Evolutionary conservation across 2,888 invertebrate species (phyloP).

Genomic region (Eudasyphora cyanicolor): DNA sequence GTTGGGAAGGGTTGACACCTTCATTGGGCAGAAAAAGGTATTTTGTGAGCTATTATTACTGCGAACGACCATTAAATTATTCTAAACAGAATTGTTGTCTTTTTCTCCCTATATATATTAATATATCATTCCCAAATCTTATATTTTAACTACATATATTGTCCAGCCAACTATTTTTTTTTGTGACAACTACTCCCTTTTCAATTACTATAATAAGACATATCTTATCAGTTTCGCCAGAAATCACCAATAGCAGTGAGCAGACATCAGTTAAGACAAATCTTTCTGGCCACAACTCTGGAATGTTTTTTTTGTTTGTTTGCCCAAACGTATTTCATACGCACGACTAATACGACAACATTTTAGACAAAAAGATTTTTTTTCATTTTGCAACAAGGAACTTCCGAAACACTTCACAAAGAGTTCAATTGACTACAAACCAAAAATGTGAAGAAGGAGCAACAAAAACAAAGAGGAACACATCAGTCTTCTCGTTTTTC

Average conservation of each 20-base stretch:
- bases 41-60: too few species aligned
- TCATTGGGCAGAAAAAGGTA: too few species aligned
- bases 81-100: too few species aligned
- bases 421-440: slow-evolving; percentile 34
- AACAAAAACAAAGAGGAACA: slow-evolving; percentile 1
- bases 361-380: not conserved
- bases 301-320: not conserved
- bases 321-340: slow-evolving; percentile 35
- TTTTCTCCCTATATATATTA: too few species aligned
- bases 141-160: too few species aligned
- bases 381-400: slow-evolving; percentile 1
- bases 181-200: not conserved
- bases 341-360: slow-evolving; percentile 44
- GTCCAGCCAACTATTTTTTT: not conserved
- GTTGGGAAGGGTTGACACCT: too few species aligned
- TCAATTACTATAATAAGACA: slow-evolving; percentile 49
- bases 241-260: slow-evolving; percentile 12
- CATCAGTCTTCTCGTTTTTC: slow-evolving; percentile 18
- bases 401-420: slow-evolving; percentile 1
- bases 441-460: slow-evolving; percentile 1
- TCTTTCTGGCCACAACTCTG: slow-evolving; percentile 34
- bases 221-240: slow-evolving; percentile 34
- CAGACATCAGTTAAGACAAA: slow-evolving; percentile 54
- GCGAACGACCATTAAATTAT: too few species aligned
- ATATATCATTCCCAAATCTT: too few species aligned